Base-by-base conservation (phyloP, 2,797 vertebrate genomes). In the Cuniculus paca region DNA sequence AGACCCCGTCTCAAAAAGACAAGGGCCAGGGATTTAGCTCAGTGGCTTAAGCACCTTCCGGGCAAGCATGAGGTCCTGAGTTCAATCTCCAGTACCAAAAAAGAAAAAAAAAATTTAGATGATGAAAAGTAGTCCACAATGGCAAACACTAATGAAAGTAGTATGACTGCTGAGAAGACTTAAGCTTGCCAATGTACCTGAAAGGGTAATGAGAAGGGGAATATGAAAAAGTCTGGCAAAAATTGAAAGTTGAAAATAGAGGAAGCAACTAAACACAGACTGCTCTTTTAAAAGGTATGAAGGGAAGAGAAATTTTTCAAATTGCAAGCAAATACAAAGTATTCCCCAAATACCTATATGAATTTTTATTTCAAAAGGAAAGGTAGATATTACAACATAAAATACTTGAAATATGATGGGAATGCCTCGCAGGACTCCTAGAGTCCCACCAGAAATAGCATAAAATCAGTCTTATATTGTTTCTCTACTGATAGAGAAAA, bases 291-390 rank as follows among this genome's bases (percentile, higher is more conserved):
- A 88, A 91, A 75, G 4, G 36, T 61, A 70, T 16, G 3, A 19
- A 48, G 45, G 12, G 50, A 75, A 84, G 10, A 83, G 10, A 56
- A 81, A 87, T 88, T 95, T 17, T 17, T 96, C 95, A 95, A 91
- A 13, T 84, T 87, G 92, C 70, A 95, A 88, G 36, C 26, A 88
- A 6, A 85, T 54, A 89, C 3, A 75, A 94, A 96, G 79, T 68
- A 89, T 34, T 74, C 50, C 54, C 58, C 52, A 89, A 90, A 86
- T 61, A 95, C 4, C 70, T 54, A 60, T 16, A 56, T 48, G 9
- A 89, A 84, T 83, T 91, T 94, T 96, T 84, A 90, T 63, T 94
- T 90, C 45, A 82, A 42, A 60, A 92, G 19, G 93, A 93, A 65
- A 81, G 11, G 75, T 48, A 86, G 86, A 58, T 42, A 75, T 39